Percentiles rank a stretch among this genome's conserved stretches.
Evolutionary conservation across 2,113 vertebrate genomes (phyloP).

Genomic region (Polypterus senegalus): DNA sequence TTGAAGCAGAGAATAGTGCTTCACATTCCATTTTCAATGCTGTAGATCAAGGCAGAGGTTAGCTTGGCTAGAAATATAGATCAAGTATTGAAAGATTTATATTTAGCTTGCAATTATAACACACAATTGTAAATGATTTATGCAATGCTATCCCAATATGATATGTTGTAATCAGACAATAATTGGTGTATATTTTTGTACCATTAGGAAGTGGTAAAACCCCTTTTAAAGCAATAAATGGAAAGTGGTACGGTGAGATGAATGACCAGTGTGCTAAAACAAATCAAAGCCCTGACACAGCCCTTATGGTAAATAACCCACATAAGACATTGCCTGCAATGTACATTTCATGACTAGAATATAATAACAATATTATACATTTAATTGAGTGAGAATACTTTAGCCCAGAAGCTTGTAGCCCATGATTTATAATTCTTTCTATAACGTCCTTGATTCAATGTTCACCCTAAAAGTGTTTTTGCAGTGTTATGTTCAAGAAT

Average conservation of each 20-base stretch:
- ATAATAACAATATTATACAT: neutral
- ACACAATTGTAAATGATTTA: constrained; percentile 8
- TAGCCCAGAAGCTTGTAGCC: no score
- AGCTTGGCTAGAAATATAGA: constrained; percentile 15
- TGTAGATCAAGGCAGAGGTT: constrained; percentile 2
- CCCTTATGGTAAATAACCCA: constrained; percentile 7
- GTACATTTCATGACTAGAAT: neutral
- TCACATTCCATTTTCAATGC: constrained; percentile 13
- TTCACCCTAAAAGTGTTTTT: neutral
- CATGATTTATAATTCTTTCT: neutral
- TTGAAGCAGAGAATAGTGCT: constrained; percentile 13
- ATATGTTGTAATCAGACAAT: constrained; percentile 11
- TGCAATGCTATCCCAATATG: constrained; percentile 4
- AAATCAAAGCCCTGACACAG: constrained; percentile 5
- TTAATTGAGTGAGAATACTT: neutral
- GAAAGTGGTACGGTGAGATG: constrained; percentile 5
- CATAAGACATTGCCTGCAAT: neutral
- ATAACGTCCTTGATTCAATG: neutral
- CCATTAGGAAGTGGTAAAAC: constrained; percentile 10
- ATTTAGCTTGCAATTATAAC: constrained; percentile 16
- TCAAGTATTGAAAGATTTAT: constrained; percentile 13
- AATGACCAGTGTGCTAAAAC: constrained; percentile 4
- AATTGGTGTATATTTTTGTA: constrained; percentile 16
- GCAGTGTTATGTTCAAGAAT: neutral
- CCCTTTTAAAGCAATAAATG: constrained; percentile 7